These are phyloP conservation scores for Noctua fimbriata DNA, from an alignment of 2,888 invertebrate genomes.

Conservation along the genomic window DNA sequence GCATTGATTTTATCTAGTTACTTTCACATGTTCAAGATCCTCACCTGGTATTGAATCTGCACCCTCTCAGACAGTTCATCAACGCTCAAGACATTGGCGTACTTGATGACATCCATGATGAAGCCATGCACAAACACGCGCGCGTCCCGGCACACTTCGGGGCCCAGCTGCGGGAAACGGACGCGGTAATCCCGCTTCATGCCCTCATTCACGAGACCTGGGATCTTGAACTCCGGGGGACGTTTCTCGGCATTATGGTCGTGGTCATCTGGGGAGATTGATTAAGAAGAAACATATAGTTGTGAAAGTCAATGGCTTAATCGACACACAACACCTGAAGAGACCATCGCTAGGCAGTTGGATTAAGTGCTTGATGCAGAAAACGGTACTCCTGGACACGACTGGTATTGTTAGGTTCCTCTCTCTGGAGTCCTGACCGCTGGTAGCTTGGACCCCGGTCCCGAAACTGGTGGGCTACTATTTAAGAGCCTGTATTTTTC, in stretches of 20 bases:
- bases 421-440: not conserved
- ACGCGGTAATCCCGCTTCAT: conserved; percentile 87
- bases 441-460: not conserved
- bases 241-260: conserved; percentile 78
- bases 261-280: conserved; percentile 77
- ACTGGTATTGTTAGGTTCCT: not conserved
- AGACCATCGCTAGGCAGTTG: not conserved
- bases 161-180: conserved; percentile 80
- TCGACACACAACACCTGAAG: not conserved
- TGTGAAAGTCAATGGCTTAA: not conserved
- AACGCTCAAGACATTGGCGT: conserved; percentile 91
- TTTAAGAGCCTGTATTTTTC: no score
- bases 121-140: conserved; percentile 92
- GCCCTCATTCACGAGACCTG: conserved; percentile 80
- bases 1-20: not conserved
- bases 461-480: not conserved
- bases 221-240: conserved; percentile 83
- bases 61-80: conserved; percentile 97
- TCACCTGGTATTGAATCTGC: conserved; percentile 96
- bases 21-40: not conserved
- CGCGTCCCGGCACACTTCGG: conserved; percentile 91
- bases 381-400: not conserved
- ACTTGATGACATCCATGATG: conserved; percentile 91
- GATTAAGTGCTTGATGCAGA: not conserved
- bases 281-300: not conserved